Conservation (phyloP, 2,888 invertebrate species). For the Allophyes oxyacanthae region DNA sequence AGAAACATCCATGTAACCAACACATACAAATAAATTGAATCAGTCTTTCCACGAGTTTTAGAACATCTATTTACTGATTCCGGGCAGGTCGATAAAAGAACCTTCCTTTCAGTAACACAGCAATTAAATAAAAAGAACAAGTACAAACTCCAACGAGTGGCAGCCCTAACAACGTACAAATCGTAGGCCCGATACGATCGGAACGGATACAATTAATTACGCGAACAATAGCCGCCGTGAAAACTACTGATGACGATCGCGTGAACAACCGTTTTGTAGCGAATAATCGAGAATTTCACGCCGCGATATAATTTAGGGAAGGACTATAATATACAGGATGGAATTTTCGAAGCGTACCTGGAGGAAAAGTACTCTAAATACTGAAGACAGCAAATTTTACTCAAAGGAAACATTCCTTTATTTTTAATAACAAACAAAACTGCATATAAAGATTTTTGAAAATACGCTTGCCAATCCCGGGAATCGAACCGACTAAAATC, state of each 20-base stretch:
- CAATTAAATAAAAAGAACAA: constrained; percentile 7
- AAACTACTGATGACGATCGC: constrained; percentile 54
- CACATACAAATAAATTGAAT: not conserved
- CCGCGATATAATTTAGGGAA: constrained; percentile 15
- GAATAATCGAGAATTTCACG: constrained; percentile 29
- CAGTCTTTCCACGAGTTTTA: not conserved
- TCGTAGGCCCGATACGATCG: constrained; percentile 54
- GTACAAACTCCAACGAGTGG: constrained; percentile 19
- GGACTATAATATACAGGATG: not conserved
- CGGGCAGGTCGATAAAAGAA: too few relatives aligned
- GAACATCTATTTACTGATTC: too few relatives aligned
- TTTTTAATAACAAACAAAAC: too few relatives aligned
- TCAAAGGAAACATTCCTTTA: too few relatives aligned
- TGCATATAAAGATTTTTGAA: too few relatives aligned
- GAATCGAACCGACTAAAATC: too few relatives aligned
- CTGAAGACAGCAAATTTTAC: too few relatives aligned
- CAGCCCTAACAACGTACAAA: constrained; percentile 53
- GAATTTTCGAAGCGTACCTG: too few relatives aligned
- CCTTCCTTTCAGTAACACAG: too few relatives aligned
- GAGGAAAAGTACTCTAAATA: too few relatives aligned
- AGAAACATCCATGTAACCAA: not conserved
- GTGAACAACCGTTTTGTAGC: constrained; percentile 38
- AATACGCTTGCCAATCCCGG: too few relatives aligned
- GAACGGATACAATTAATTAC: constrained; percentile 60
- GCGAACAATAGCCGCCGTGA: constrained; percentile 53